Conservation (phyloP, 2,797 vertebrate species). For the Alauda arvensis region DNA sequence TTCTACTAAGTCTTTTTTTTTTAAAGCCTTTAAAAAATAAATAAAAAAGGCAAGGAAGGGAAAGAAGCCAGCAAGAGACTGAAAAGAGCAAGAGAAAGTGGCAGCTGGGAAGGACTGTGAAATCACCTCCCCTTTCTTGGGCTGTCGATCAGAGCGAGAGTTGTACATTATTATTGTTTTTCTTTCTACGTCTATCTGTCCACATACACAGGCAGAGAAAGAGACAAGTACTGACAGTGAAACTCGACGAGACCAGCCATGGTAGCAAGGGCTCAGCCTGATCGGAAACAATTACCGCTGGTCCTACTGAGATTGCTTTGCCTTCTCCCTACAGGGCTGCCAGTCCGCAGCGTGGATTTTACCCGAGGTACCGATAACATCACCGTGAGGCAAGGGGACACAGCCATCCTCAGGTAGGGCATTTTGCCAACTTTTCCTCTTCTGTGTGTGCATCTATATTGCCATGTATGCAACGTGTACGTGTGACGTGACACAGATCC, state of each 20-base stretch:
- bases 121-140: slow-evolving; percentile 35
- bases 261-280: slow-evolving; percentile 86
- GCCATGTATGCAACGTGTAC: background rate
- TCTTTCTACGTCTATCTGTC: background rate
- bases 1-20: slow-evolving; percentile 11
- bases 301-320: slow-evolving; percentile 96
- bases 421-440: slow-evolving; percentile 62
- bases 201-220: background rate
- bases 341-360: slow-evolving; percentile 97
- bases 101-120: slow-evolving; percentile 51
- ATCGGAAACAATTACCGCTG: slow-evolving; percentile 90
- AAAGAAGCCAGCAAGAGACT: slow-evolving; percentile 34
- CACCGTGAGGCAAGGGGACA: slow-evolving; percentile 98
- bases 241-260: slow-evolving; percentile 77
- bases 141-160: slow-evolving; percentile 46
- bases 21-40: background rate
- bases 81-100: slow-evolving; percentile 63
- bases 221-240: slow-evolving; percentile 60
- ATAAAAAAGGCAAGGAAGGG: background rate
- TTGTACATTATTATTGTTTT: slow-evolving; percentile 44
- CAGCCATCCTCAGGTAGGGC: slow-evolving; percentile 96
- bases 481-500: background rate
- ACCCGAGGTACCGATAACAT: slow-evolving; percentile 98
- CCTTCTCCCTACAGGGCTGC: slow-evolving; percentile 98
- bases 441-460: background rate